Percentiles rank a stretch among this genome's conserved stretches.
These are phyloP conservation scores for Lapara coniferarum DNA, from an alignment of 2,888 invertebrate species.

Conservation along the genomic window DNA sequence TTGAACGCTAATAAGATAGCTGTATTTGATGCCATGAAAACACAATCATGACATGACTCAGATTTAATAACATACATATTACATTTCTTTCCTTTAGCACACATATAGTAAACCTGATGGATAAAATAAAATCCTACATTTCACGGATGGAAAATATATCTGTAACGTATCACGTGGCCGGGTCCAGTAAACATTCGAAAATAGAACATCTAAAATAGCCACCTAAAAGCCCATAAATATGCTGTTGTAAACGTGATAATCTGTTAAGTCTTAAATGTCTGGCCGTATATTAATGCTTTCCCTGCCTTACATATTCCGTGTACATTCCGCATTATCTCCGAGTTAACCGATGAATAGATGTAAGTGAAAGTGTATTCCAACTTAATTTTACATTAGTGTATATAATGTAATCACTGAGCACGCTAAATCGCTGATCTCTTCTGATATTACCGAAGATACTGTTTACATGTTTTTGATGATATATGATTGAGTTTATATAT, in stretches of 20 bases:
- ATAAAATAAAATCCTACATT: not conserved
- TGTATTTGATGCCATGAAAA: too few species aligned
- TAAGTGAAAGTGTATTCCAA: conserved; percentile 15
- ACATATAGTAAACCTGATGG: too few species aligned
- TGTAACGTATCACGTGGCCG: not conserved
- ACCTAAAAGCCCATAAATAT: not conserved
- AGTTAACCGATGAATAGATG: conserved; percentile 1
- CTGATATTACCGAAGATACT: not conserved
- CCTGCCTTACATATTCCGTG: conserved; percentile 4
- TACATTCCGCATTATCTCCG: conserved; percentile 6
- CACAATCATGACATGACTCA: too few species aligned
- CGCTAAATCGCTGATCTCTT: not conserved
- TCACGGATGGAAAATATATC: not conserved
- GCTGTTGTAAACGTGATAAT: not conserved
- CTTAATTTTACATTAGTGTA: conserved; percentile 18
- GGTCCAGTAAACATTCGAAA: not conserved
- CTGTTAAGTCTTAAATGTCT: not conserved
- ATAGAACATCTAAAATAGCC: not conserved
- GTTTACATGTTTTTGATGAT: not conserved
- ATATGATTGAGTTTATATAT: not conserved
- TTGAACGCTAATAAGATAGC: too few species aligned
- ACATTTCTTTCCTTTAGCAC: too few species aligned
- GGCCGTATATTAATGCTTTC: conserved; percentile 7
- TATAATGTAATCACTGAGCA: conserved; percentile 6
- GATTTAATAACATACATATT: too few species aligned